Evolutionary conservation across 2,797 vertebrate species (phyloP), one percentile per base, ranked within the genome.

Genomic region (Threskiornis aethiopicus): DNA sequence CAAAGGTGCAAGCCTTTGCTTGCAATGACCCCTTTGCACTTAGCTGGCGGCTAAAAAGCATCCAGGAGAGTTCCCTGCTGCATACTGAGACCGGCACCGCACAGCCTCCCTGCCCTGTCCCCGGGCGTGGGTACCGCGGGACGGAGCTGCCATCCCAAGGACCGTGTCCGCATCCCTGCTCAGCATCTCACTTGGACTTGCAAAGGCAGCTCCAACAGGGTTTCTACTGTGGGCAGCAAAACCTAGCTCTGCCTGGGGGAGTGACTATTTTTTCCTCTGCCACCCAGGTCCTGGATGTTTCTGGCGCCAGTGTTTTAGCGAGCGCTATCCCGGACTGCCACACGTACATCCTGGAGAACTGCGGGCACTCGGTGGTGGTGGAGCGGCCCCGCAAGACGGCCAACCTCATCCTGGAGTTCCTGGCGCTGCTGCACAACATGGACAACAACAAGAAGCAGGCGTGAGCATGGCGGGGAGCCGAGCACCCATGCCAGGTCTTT

Each of bases 351-450:
- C 91, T 99, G 95, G 99, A 99, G 85, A 98, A 98, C 98, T 99
- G 99, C 5, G 99, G 99, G 59, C 99, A 99, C 97, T 98, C 98
- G 0, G 99, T 99, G 96, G 97, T 98, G 71, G 96, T 99, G 98
- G 99, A 99, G 96, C 98, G 98, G 47, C 99, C 99, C 11, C 98
- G 99, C 67, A 99, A 99, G 94, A 98, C 98, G 0, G 99, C 99
- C 47, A 98, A 98, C 77, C 98, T 99, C 94, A 97, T 99, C 13
- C 51, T 98, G 24, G 98, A 99, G 97, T 99, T 99, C 90, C 93
- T 99, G 91, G 96, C 97, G 0, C 96, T 95, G 19, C 97, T 99
- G 85, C 98, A 98, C 95, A 98, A 96, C 76, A 93, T 89, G 49
- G 98, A 98, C 80, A 98, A 94, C 86, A 97, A 95, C 77, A 99